Evolutionary conservation across 2,888 invertebrate genomes (phyloP).

Genomic region (Meghimatium bilineatum): DNA sequence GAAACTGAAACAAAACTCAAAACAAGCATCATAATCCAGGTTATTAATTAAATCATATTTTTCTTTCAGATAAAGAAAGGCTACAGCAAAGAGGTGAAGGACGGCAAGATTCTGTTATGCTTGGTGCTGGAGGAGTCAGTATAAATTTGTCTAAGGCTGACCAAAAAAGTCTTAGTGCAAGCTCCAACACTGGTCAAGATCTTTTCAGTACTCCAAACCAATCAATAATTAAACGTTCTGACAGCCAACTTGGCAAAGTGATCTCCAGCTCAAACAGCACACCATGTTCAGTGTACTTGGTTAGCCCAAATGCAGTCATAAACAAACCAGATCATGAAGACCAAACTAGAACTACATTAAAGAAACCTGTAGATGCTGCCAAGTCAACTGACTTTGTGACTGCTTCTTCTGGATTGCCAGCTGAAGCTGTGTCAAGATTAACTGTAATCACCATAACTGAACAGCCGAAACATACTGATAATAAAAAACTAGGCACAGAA

Average conservation of each 20-base stretch:
- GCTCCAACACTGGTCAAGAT: constrained; percentile 45
- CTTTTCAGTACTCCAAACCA: constrained; percentile 50
- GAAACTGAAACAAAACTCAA: neutral
- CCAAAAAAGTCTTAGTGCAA: constrained; percentile 28
- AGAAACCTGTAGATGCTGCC: neutral
- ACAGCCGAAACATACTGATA: neutral
- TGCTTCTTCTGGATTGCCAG: neutral
- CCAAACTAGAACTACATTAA: neutral
- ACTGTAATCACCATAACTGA: neutral
- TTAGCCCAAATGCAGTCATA: constrained; percentile 35
- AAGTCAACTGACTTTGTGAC: neutral
- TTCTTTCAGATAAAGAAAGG: constrained; percentile 22
- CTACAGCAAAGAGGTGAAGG: neutral
- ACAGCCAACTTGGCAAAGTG: constrained; percentile 53
- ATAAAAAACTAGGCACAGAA: neutral
- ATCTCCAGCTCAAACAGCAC: constrained; percentile 51
- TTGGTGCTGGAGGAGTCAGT: too few species aligned
- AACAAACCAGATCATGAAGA: constrained; percentile 6
- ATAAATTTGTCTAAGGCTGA: neutral
- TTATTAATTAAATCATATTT: neutral
- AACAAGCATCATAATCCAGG: neutral
- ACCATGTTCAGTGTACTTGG: constrained; percentile 47
- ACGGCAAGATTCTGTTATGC: neutral
- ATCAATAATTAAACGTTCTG: constrained; percentile 52
- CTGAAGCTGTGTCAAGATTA: neutral